Conservation (phyloP, 2,888 invertebrate species). For the Laothoe populi region DNA sequence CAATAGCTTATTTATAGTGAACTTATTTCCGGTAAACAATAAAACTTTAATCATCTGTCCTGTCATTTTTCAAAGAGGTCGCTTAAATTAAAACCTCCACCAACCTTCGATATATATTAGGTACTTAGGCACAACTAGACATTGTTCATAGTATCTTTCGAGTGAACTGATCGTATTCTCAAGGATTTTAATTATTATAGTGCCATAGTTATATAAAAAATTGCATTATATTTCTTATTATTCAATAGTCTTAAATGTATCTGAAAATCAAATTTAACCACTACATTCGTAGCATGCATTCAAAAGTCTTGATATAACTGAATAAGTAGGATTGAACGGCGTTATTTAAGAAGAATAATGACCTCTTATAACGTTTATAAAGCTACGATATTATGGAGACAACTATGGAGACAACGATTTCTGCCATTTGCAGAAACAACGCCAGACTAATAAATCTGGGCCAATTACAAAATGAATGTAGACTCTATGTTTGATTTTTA, state of each 20-base stretch:
- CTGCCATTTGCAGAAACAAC: background rate
- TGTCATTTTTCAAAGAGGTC: no score
- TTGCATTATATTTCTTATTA: no score
- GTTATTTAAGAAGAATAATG: constrained; percentile 40
- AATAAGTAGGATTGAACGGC: constrained; percentile 37
- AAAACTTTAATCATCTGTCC: no score
- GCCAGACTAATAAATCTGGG: background rate
- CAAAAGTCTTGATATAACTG: constrained; percentile 13
- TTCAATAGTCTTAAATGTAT: background rate
- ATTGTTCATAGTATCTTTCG: no score
- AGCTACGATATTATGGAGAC: constrained; percentile 34
- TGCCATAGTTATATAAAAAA: no score
- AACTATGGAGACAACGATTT: background rate
- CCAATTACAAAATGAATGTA: background rate
- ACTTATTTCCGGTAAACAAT: no score
- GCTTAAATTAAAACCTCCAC: no score
- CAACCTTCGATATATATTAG: no score
- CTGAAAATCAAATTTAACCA: background rate
- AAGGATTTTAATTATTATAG: no score
- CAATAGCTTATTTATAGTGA: no score
- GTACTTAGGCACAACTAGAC: no score
- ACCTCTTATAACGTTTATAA: constrained; percentile 40
- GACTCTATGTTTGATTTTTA: background rate
- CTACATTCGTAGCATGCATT: background rate
- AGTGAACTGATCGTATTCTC: no score